Evolutionary conservation across 2,113 vertebrate species (phyloP).

Genomic region (Calidris pugnax): DNA sequence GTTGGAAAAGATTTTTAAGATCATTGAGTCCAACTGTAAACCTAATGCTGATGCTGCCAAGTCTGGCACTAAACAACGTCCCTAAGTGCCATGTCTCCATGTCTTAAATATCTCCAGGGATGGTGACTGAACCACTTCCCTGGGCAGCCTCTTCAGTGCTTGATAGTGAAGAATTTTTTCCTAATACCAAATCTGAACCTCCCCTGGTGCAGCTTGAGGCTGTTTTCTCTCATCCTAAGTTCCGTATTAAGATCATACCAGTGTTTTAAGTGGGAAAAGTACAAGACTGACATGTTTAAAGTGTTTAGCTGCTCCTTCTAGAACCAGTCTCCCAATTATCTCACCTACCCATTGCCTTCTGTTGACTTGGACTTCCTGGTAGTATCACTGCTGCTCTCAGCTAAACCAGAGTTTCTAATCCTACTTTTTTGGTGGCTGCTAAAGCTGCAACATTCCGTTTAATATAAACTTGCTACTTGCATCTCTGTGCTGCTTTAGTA

Average conservation of each 20-base stretch:
- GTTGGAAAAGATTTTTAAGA: neutral
- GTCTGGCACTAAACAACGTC: neutral
- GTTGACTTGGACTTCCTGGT: neutral
- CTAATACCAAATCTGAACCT: neutral
- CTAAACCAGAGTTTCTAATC: neutral
- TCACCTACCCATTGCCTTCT: neutral
- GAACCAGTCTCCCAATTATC: neutral
- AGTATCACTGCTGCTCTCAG: neutral
- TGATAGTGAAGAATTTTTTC: neutral
- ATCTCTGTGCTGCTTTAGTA: neutral
- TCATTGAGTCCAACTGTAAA: neutral
- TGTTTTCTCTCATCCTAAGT: rapidly evolving
- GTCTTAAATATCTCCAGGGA: neutral
- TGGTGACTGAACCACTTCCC: neutral
- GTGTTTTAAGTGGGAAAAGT: neutral
- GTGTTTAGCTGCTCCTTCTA: neutral
- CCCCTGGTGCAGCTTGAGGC: neutral
- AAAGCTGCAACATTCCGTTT: neutral
- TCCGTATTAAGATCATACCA: neutral
- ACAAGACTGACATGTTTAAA: neutral
- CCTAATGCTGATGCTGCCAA: neutral
- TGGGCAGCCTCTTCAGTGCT: neutral
- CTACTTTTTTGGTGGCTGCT: neutral
- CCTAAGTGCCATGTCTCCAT: neutral
- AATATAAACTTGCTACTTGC: neutral